Evolutionary conservation across 2,113 vertebrate genomes (phyloP).

Genomic region (Podarcis cretensis): DNA sequence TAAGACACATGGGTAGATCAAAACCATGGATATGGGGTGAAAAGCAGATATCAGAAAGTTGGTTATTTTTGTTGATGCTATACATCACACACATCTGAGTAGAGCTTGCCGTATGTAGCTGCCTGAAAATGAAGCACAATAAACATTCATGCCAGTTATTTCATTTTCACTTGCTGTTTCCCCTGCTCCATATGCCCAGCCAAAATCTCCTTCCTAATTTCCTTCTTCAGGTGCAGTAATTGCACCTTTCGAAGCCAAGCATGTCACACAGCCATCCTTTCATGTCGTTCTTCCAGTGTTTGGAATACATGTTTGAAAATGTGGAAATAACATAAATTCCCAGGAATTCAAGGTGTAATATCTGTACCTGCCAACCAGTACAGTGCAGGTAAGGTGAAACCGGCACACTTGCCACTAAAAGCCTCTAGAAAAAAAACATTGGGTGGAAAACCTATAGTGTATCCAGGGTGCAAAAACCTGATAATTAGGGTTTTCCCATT

Average conservation of each 20-base stretch:
- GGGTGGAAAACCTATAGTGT: not conserved
- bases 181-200: constrained; percentile 55
- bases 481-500: not conserved
- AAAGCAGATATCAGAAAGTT: no score
- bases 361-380: not conserved
- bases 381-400: not conserved
- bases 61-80: constrained; percentile 18
- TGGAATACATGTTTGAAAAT: not conserved
- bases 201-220: not conserved
- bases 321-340: not conserved
- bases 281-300: not conserved
- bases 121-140: constrained; percentile 61
- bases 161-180: constrained; percentile 45
- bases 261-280: not conserved
- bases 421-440: not conserved
- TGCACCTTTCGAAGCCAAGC: not conserved
- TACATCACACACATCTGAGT: constrained; percentile 34
- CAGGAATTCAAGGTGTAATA: not conserved
- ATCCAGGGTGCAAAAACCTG: not conserved
- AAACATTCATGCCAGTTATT: constrained; percentile 67
- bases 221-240: constrained; percentile 19
- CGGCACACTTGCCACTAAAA: not conserved
- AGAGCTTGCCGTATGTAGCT: constrained; percentile 38
- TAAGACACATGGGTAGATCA: not conserved
- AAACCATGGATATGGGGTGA: not conserved